These are phyloP conservation scores for Bombycilla garrulus DNA, from an alignment of 2,113 vertebrate genomes.

Conservation along the genomic window DNA sequence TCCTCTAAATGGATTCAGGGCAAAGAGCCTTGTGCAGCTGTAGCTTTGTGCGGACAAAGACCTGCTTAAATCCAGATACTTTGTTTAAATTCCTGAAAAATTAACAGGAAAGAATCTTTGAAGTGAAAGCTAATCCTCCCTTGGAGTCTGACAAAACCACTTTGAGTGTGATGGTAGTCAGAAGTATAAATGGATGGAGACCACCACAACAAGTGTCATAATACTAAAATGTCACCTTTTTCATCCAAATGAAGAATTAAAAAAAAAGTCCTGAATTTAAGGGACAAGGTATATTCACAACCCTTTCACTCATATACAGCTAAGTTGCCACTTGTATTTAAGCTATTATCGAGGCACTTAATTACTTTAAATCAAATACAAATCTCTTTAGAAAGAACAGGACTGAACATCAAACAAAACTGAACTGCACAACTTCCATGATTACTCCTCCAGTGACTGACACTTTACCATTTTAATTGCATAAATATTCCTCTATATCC, in stretches of 20 bases:
- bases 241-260: not conserved
- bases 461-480: not conserved
- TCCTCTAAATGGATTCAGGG: not conserved
- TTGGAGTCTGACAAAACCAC: not conserved
- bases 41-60: not conserved
- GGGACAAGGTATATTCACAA: not conserved
- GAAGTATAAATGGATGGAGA: not conserved
- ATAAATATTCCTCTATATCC: constrained; percentile 1
- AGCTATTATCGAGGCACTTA: not conserved
- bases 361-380: not conserved
- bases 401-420: not conserved
- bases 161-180: not conserved
- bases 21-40: not conserved
- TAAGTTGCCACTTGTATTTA: not conserved
- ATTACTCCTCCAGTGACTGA: not conserved
- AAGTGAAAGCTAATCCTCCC: not conserved
- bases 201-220: not conserved
- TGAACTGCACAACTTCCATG: not conserved
- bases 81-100: not conserved
- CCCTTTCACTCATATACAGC: not conserved
- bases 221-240: not conserved
- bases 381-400: not conserved
- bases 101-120: not conserved
- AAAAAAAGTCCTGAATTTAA: not conserved
- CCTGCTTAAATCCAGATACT: not conserved